Conservation (phyloP, 2,888 invertebrate genomes). For the Diabrotica balteata region DNA sequence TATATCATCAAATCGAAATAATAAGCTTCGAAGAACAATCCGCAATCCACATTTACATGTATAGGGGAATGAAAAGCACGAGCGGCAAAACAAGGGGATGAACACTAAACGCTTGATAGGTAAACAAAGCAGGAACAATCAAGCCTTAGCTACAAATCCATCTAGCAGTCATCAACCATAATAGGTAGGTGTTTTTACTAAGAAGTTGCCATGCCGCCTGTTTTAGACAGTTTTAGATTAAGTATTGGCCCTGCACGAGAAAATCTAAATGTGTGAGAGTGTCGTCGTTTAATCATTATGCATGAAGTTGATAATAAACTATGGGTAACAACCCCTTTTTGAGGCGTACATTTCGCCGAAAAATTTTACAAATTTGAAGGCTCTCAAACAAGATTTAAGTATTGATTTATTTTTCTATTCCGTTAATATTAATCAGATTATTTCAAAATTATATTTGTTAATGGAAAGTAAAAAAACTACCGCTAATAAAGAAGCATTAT, state of each 20-base stretch:
- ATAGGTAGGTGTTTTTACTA: constrained; percentile 57
- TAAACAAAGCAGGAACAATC: constrained; percentile 58
- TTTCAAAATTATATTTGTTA: too few relatives aligned
- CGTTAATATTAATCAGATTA: too few relatives aligned
- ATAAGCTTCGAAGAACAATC: constrained; percentile 13
- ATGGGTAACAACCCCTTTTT: neutral
- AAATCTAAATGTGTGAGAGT: constrained; percentile 23
- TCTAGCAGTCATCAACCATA: constrained; percentile 56
- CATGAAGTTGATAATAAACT: constrained; percentile 9
- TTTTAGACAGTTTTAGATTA: constrained; percentile 58
- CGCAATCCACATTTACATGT: constrained; percentile 16
- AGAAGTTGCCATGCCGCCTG: constrained; percentile 46
- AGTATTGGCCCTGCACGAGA: constrained; percentile 47
- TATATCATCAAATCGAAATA: constrained; percentile 15
- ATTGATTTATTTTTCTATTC: too few relatives aligned
- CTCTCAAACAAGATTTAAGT: too few relatives aligned
- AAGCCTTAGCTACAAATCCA: constrained; percentile 55
- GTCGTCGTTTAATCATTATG: constrained; percentile 10
- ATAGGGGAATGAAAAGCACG: constrained; percentile 29
- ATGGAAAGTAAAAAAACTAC: too few relatives aligned
- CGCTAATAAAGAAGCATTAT: too few relatives aligned
- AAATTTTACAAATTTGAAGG: too few relatives aligned
- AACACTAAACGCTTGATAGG: constrained; percentile 50
- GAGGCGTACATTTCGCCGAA: too few relatives aligned
- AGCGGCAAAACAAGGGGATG: constrained; percentile 32